phyloP scores from a whole-genome alignment of 1,140 invertebrate species.

The Lepidurus apus region DNA sequence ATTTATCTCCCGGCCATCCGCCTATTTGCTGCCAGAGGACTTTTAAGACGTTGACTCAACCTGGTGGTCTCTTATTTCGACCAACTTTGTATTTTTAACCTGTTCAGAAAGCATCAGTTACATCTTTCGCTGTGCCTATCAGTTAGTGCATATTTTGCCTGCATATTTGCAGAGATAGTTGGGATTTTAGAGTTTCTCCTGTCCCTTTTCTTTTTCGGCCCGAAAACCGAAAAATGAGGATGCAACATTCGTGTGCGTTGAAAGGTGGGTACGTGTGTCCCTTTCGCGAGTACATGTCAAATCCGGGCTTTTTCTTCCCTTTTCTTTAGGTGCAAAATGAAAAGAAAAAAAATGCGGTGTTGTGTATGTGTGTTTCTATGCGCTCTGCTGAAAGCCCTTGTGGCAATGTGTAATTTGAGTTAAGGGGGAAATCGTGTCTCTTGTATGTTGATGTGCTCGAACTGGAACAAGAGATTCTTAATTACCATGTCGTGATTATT shows the following conservation, averaged over 20 bases:
- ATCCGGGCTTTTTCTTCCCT: too few species aligned
- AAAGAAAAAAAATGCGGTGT: neutral
- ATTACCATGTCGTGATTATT: slow-evolving; percentile 19
- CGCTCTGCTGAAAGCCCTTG: neutral
- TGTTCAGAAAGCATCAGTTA: neutral
- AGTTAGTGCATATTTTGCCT: too few species aligned
- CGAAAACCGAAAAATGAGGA: too few species aligned
- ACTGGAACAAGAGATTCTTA: slow-evolving; percentile 22
- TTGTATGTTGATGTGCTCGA: neutral
- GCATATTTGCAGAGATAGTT: too few species aligned
- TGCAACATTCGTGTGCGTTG: too few species aligned
- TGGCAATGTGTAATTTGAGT: neutral
- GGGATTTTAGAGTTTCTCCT: too few species aligned
- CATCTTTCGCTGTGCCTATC: too few species aligned
- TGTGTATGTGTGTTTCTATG: neutral
- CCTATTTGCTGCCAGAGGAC: neutral
- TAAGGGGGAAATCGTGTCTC: neutral
- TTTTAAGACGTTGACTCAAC: neutral
- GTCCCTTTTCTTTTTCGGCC: too few species aligned
- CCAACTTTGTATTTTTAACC: neutral
- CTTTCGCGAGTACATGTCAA: too few species aligned
- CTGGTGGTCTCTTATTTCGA: neutral
- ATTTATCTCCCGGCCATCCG: slow-evolving; percentile 3
- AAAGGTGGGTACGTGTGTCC: too few species aligned
- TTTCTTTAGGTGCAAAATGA: too few species aligned